A percentile compares a stretch with the other conserved stretches of the same genome.
Evolutionary conservation across 2,888 invertebrate species (phyloP).

Genomic region (Hypselothyrea guttata): DNA sequence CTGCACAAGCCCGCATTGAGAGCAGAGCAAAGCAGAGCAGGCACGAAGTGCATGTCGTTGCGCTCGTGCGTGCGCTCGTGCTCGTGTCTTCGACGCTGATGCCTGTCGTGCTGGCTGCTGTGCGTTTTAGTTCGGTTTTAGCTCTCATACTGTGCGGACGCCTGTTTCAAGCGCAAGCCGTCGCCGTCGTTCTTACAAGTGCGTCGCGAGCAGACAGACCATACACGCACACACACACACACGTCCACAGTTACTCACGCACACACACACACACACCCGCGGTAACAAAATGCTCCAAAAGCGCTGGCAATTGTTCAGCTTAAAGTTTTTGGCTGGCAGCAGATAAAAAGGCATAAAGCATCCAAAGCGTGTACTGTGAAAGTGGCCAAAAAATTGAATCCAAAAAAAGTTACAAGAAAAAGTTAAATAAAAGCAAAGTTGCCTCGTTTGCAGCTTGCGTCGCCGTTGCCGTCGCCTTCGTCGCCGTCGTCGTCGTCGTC

Average conservation of each 20-base stretch:
- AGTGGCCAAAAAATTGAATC: constrained; percentile 34
- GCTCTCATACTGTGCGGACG: constrained; percentile 80
- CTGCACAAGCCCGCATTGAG: constrained; percentile 29
- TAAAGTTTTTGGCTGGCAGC: constrained; percentile 34
- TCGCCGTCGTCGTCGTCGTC: constrained; percentile 7
- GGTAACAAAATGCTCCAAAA: constrained; percentile 69
- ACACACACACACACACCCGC: constrained; percentile 37
- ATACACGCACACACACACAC: constrained; percentile 28
- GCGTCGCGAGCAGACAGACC: constrained; percentile 57
- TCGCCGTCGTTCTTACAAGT: constrained; percentile 35
- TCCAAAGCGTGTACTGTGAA: constrained; percentile 31
- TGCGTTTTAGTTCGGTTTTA: constrained; percentile 79
- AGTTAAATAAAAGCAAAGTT: no score
- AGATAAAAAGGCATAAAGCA: constrained; percentile 9
- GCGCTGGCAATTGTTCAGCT: constrained; percentile 65
- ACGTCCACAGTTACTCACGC: constrained; percentile 5
- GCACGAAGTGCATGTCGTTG: constrained; percentile 21
- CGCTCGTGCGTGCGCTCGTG: constrained; percentile 1
- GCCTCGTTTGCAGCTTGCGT: no score
- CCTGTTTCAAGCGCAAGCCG: constrained; percentile 36
- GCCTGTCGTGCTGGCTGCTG: constrained; percentile 23
- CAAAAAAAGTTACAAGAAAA: constrained; percentile 9
- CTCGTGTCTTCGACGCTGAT: constrained; percentile 18
- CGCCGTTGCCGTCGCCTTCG: constrained; percentile 5
- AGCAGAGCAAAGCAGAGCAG: no score